Evolutionary conservation across 2,113 vertebrate species (phyloP).

Genomic region (Sinocyclocheilus maitianheensis): DNA sequence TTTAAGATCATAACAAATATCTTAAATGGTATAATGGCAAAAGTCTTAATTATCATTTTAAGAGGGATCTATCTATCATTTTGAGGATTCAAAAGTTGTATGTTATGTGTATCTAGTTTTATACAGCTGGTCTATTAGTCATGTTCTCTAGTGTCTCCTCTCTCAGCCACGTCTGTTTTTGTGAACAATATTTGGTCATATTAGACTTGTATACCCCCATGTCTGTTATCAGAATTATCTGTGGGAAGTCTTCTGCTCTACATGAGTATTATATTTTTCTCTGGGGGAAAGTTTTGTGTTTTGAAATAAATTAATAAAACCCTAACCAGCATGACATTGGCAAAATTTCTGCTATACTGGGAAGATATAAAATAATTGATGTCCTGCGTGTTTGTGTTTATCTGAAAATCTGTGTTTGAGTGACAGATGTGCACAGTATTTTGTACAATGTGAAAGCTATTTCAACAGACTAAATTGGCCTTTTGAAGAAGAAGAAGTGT

Average conservation of each 20-base stretch:
- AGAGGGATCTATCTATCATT: neutral
- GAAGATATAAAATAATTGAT: slow-evolving; percentile 11
- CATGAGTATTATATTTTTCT: slow-evolving; percentile 10
- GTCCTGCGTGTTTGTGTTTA: neutral
- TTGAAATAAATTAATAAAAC: neutral
- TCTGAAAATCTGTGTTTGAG: slow-evolving; percentile 13
- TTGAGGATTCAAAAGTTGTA: neutral
- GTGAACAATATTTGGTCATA: neutral
- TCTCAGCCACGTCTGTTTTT: neutral
- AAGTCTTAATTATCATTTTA: neutral
- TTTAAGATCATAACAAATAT: neutral
- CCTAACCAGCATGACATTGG: neutral
- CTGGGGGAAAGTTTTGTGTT: neutral
- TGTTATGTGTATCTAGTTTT: neutral
- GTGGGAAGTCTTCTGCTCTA: slow-evolving; percentile 28
- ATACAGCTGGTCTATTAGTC: neutral
- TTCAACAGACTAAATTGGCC: neutral
- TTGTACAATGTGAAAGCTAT: neutral
- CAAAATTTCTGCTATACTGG: slow-evolving; percentile 4
- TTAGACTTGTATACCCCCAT: neutral
- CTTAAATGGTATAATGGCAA: neutral
- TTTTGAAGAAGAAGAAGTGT: neutral
- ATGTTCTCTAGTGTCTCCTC: neutral
- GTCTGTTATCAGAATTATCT: slow-evolving; percentile 13
- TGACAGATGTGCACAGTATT: neutral